Evolutionary conservation across 2,797 vertebrate species (phyloP).

Genomic region (Dipus sagitta): DNA sequence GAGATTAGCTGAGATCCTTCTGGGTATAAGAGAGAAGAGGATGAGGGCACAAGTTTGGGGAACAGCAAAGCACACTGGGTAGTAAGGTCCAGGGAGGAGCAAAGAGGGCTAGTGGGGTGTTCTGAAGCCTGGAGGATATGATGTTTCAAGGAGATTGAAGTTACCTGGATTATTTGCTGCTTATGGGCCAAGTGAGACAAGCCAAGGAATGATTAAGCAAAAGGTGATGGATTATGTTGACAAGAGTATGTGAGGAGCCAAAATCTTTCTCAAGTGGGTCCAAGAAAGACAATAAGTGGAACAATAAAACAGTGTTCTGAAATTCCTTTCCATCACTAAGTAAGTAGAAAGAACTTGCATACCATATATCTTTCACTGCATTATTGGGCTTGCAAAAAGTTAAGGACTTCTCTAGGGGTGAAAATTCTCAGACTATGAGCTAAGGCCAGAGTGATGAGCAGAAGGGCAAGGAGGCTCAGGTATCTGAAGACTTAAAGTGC

Average conservation of each 20-base stretch:
- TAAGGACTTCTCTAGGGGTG: not conserved
- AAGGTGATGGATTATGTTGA: not conserved
- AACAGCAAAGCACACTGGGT: not conserved
- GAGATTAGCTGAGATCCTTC: not conserved
- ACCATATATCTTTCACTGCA: not conserved
- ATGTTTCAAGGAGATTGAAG: not conserved
- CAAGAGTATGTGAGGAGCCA: not conserved
- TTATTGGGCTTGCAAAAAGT: conserved; percentile 22
- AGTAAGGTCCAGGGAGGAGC: not conserved
- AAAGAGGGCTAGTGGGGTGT: not conserved
- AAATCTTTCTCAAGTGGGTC: not conserved
- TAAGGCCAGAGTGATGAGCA: not conserved
- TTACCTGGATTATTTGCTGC: not conserved
- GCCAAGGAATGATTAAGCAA: not conserved
- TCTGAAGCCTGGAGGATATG: not conserved
- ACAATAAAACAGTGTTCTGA: not conserved
- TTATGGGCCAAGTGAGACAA: not conserved
- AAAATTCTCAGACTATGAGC: not conserved
- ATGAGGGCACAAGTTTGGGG: not conserved
- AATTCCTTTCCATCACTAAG: not conserved
- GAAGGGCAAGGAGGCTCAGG: not conserved
- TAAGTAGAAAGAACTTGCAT: not conserved
- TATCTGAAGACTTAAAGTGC: not conserved
- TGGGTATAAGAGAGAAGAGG: not conserved
- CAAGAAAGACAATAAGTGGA: too few relatives aligned